Base-by-base conservation (phyloP, 2,113 vertebrate species). In the Cygnus atratus region DNA sequence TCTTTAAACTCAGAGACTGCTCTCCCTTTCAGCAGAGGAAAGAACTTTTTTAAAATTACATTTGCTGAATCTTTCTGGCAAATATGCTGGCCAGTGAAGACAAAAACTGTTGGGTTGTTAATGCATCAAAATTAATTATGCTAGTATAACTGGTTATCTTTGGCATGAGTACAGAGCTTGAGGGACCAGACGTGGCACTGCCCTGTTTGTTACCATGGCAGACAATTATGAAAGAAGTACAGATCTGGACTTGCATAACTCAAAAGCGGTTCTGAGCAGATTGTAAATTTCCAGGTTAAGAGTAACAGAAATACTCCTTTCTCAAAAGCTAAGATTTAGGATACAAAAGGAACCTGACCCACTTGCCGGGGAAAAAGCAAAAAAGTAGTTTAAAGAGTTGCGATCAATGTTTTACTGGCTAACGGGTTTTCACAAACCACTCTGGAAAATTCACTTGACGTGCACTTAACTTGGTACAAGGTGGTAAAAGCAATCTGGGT, bases 131-230 rank as follows among this genome's bases (percentile, higher is more conserved):
- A 96, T 95, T 85, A 95, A 95, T 95, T 62, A 88, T 88, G 95
- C 92, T 63, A 91, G 95, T 66, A 91, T 90, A 93, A 90, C 94
- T 97, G 83, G 85, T 95, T 97, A 88, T 87, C 92, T 94, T 96
- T 97, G 94, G 92, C 91, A 92, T 63, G 55, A 88, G 62, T 29
- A 72, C 76, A 93, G 90, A 90, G 93, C 90, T 96, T 28, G 70
- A 95, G 87, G 93, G 92, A 94, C 93, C 83, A 96, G 92, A 29
- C 61, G 6, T 96, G 88, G 94, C 0, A 0, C 90, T 96, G 86
- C 83, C 72, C 90, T 80, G 12, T 88, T 91, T 65, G 94, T 95
- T 97, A 70, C 93, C 83, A 91, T 67, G 78, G 87, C 1, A 94
- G 59, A 9, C 61, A 90, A 25, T 93, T 96, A 95, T 78, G 94